Evolutionary conservation across 2,888 invertebrate species (phyloP), one percentile per base, ranked within the genome.

Genomic region (Agrotis puta): DNA sequence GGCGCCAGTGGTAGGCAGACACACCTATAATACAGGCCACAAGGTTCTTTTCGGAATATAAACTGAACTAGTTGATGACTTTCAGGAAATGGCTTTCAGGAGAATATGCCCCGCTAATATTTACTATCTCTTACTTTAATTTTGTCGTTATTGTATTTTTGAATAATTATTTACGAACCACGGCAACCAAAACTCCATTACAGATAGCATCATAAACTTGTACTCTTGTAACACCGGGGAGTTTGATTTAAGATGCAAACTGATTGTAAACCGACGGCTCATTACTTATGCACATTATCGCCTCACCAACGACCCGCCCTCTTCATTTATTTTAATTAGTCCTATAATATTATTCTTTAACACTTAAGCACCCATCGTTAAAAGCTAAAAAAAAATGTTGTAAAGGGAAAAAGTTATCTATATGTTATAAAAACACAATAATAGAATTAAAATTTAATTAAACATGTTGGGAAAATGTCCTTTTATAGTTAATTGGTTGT

Each of bases 401-500:
- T 56, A 43, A 39, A 58, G 45, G 24, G 14, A 6, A 9, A 50
- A 64, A 16, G 43, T 57, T 75, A 70, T 77, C 47, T 43, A 20
- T 47, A 39, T 63, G 50, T 43, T 66, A 72, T 69, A 81, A 81
- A 81, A 68, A 80, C 74, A 74, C 70, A 48, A 59, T 79, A 77
- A 84, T 82, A 73, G 61, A 81, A 84, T 88, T 83, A 64, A 82
- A 83, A 79, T 69, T 70, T 53, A 81, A 81, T 70, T 74, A 45
- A 66, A 81, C 75, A 76, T 65, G 77, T 58, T 72, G 27, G 18
- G 74, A 74, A 81, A 83, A 77, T 85, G 84, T 74, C 74, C 64
- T 79, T 65, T 70, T 70, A 66, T 82, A 76, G 77, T 86, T 89
- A 89, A 89, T 88, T 87, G 85, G 81, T 70, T 13, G 81, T 79